phyloP scores from a whole-genome alignment of 2,113 vertebrate species.

The Callospermophilus lateralis region DNA sequence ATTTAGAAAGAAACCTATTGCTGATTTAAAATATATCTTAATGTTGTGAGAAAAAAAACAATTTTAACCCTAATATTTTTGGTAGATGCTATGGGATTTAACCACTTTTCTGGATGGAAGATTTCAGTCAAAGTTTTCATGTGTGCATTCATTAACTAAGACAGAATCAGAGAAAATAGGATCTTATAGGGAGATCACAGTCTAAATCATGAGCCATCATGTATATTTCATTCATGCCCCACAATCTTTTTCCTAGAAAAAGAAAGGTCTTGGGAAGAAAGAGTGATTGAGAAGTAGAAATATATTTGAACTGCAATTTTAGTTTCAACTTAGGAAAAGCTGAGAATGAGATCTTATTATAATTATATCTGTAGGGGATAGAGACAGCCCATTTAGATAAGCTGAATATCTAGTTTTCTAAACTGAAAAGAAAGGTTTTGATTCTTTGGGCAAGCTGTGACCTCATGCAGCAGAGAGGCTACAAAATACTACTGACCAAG shows the following conservation, averaged over 20 bases:
- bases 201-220: neutral
- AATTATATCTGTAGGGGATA: conserved; percentile 49
- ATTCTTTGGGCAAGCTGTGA: conserved; percentile 48
- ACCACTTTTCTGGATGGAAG: neutral
- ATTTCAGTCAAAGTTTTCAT: conserved; percentile 6
- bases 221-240: neutral
- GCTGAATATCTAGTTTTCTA: conserved; percentile 64
- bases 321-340: conserved; percentile 66
- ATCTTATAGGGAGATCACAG: neutral
- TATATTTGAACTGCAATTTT: conserved; percentile 65
- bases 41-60: neutral
- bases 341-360: conserved; percentile 58
- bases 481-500: conserved; percentile 66
- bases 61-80: neutral
- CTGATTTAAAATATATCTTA: conserved; percentile 54
- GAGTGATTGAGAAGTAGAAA: neutral
- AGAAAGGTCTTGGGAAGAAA: conserved; percentile 42
- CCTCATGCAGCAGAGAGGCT: conserved; percentile 42
- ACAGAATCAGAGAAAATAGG: conserved; percentile 31
- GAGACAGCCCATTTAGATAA: conserved; percentile 61
- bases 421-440: conserved; percentile 63
- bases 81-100: neutral
- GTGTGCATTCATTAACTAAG: conserved; percentile 21
- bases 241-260: conserved; percentile 9
- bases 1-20: neutral